These are phyloP conservation scores for Parazoanthus atlanticus DNA, from an alignment of 92 coral and sea anemone genomes.

Conservation along the genomic window DNA sequence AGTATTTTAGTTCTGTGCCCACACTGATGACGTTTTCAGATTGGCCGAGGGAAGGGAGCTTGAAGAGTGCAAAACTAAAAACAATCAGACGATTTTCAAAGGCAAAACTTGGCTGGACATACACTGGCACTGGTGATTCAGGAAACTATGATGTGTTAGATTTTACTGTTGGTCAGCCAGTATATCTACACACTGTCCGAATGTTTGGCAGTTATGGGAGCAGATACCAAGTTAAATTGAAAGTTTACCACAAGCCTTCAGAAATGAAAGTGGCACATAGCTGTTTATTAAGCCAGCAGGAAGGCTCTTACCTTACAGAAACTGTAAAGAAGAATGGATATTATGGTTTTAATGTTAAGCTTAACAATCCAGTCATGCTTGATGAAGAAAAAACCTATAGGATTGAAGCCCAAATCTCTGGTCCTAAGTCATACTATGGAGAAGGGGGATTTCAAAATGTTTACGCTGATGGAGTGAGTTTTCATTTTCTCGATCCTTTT, in stretches of 20 bases:
- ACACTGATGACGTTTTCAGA: slow-evolving; percentile 8
- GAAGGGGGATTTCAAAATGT: slow-evolving; percentile 36
- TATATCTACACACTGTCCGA: slow-evolving; percentile 31
- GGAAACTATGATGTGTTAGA: slow-evolving; percentile 13
- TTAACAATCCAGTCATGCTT: slow-evolving; percentile 30
- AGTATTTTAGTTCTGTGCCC: slow-evolving; percentile 28
- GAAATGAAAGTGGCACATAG: background rate
- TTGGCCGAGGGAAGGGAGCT: slow-evolving; percentile 24
- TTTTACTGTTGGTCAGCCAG: slow-evolving; percentile 32
- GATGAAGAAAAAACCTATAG: slow-evolving; percentile 23
- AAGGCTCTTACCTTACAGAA: slow-evolving; percentile 33
- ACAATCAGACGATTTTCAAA: slow-evolving; percentile 32
- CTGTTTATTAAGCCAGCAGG: slow-evolving; percentile 17
- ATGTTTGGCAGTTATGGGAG: slow-evolving; percentile 36
- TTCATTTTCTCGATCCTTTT: slow-evolving; percentile 36
- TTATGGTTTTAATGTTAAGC: slow-evolving; percentile 21
- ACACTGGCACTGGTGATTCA: background rate
- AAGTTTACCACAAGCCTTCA: background rate
- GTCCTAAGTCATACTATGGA: slow-evolving; percentile 40
- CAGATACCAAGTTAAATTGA: slow-evolving; percentile 24
- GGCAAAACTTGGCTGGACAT: slow-evolving; percentile 32
- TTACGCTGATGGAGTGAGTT: slow-evolving; percentile 44
- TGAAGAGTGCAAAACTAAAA: slow-evolving; percentile 25
- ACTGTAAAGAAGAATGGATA: slow-evolving; percentile 37
- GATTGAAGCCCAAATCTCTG: slow-evolving; percentile 22